Base-by-base conservation (phyloP, 1,140 invertebrate genomes). In the Wasmannia auropunctata region DNA sequence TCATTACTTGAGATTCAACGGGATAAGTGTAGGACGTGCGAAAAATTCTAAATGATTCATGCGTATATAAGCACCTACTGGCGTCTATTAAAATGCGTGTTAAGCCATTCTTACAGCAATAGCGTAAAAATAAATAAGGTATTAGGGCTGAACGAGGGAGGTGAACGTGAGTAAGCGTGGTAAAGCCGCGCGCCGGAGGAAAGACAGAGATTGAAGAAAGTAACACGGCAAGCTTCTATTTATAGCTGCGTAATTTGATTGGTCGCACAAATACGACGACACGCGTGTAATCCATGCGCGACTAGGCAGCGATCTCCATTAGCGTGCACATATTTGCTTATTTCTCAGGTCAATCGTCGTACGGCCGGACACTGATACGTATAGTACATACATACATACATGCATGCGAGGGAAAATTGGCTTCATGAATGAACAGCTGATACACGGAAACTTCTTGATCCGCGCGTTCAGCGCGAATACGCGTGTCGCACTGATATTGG, bases 171-270 rank as follows among this genome's bases (percentile, higher is more conserved):
- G 54, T 80, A 69, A n/a, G 31, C 31, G 19, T 69, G 34, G 22
- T 43, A 56, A 63, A 67, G 43, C 5, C 25, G 56, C 69, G 87
- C 43, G 43, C 86, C 87, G 34, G 37, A 83, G 72, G 56, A 79
- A 65, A 65, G 80, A 87, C 28, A 83, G 67, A 56, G 67, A 83
- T 65, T 88, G 81, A 87, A 88, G 86, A 65, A 81, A 88, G 60
- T 54, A 80, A 84, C 40, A 88, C 49, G 58, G 65, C 77, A 43
- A n/a, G 58, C 51, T 62, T 87, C 86, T 88, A 88, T 88, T 88
- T 88, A 88, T 88, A 89, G 75, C 86, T 62, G 37, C 60, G 86
- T 88, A 88, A 88, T 88, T 86, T 88, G 72, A 88, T 88, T 88
- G 87, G 88, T 3, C 51, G 56, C 70, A 86, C 77, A 43, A 72